Evolutionary conservation across 2,113 vertebrate species (phyloP), one percentile per base, ranked within the genome.

Genomic region (Hippocampus guttulatus): DNA sequence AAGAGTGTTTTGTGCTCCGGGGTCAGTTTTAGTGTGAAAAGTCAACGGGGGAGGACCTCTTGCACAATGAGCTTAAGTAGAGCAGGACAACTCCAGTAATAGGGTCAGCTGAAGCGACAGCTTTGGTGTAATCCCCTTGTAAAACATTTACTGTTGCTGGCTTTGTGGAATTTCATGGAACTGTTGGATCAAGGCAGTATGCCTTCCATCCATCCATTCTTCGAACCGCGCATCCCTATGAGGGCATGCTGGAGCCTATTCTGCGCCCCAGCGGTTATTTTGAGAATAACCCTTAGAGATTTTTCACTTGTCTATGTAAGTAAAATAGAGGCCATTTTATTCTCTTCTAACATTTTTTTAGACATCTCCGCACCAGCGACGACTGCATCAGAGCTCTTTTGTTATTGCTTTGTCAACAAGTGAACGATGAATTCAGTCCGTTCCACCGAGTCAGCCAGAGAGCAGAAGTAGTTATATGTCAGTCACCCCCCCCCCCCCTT

Each of bases 391-490:
- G 1, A n/a, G 8, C 2, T 20, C 41, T 71, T 68, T 49, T 23
- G 20, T 18, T 8, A 23, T 47, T 57, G 20, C 70, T 27, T 47
- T 69, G 72, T 78, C 60, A 51, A 54, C 25, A 33, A 68, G 60
- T 71, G 68, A 65, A 49, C 63, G 74, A 76, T 71, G 47, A 21
- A 38, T 43, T 73, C 52, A 41, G 65, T 61, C 58, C 83, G 75
- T 87, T 87, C 84, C 75, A 81, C 87, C 87, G 67, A 83, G 47
- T 64, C 49, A 66, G 73, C 75, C 75, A 74, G 38, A 76, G 73
- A 79, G 80, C 86, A 55, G 82, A 70, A 75, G 85, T 87, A 81
- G 72, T 74, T 67, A 67, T 25, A 75, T 82, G 84, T 89, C 89
- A 85, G 71, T 91, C 86, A 85, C 75, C 84, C 81, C 43, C 43